phyloP scores from a whole-genome alignment of 2,113 vertebrate species.

The Psophia crepitans region DNA sequence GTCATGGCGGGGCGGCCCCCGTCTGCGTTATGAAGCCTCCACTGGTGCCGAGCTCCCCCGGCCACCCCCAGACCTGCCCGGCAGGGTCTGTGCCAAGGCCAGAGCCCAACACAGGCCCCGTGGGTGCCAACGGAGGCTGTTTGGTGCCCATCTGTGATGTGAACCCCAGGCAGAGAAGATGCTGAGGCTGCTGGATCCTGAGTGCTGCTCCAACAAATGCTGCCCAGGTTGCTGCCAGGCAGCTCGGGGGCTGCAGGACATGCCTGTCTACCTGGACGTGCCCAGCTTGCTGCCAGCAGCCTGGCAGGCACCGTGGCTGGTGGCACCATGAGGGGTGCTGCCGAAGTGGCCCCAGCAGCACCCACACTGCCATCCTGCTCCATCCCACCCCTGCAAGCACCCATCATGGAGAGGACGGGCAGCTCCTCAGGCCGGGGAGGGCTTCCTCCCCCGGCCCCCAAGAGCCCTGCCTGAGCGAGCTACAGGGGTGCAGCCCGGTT shows the following conservation, averaged over 20 bases:
- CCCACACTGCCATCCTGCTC: fast-evolving
- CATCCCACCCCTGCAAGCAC: background rate
- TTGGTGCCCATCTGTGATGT: background rate
- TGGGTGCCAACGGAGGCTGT: background rate
- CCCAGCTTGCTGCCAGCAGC: background rate
- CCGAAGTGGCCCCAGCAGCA: fast-evolving
- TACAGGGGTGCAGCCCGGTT: too few species aligned
- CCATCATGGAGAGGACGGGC: fast-evolving
- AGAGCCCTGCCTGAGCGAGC: background rate
- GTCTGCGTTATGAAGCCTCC: fast-evolving
- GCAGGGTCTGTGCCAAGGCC: fast-evolving
- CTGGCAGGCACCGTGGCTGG: fast-evolving
- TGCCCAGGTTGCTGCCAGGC: background rate
- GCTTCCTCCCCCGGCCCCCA: too few species aligned
- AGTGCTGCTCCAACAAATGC: fast-evolving
- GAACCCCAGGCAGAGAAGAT: background rate
- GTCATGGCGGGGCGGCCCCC: fast-evolving
- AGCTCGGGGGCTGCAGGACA: fast-evolving
- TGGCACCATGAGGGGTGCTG: fast-evolving
- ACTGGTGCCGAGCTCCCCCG: too few species aligned
- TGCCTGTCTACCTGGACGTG: background rate
- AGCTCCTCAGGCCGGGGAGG: fast-evolving
- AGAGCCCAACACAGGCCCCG: too few species aligned
- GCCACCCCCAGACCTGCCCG: fast-evolving
- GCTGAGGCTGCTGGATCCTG: background rate